phyloP scores from a whole-genome alignment of 2,797 vertebrate genomes.

The Sternarchorhynchus goeldii region DNA sequence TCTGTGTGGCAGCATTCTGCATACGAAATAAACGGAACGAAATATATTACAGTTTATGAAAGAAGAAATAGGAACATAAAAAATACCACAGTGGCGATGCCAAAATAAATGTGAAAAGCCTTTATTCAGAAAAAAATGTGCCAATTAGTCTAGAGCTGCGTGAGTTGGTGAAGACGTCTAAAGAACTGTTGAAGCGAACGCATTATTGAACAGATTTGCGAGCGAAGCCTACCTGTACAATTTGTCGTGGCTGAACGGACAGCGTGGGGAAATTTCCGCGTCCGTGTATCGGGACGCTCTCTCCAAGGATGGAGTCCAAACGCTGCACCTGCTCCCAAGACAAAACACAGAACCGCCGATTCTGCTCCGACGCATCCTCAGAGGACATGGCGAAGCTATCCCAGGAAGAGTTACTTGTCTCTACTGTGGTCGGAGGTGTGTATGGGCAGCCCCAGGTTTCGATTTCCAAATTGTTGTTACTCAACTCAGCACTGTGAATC shows the following conservation, averaged over 20 bases:
- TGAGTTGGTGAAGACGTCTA: no score
- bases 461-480: background rate
- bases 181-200: no score
- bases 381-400: constrained; percentile 67
- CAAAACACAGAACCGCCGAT: constrained; percentile 83
- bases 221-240: constrained; percentile 80
- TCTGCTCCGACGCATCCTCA: constrained; percentile 71
- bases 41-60: no score
- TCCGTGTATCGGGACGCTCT: constrained; percentile 92
- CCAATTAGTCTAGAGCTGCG: no score
- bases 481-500: background rate
- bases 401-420: constrained; percentile 10
- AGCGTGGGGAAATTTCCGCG: constrained; percentile 94
- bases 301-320: constrained; percentile 88
- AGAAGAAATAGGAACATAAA: no score
- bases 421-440: background rate
- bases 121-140: no score
- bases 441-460: constrained; percentile 7
- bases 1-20: no score
- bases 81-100: no score
- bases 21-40: no score
- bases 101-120: no score
- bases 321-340: constrained; percentile 91
- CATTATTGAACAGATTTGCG: no score
- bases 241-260: constrained; percentile 84